Conservation (phyloP, 2,113 vertebrate genomes). For the Pelusios castaneus region DNA sequence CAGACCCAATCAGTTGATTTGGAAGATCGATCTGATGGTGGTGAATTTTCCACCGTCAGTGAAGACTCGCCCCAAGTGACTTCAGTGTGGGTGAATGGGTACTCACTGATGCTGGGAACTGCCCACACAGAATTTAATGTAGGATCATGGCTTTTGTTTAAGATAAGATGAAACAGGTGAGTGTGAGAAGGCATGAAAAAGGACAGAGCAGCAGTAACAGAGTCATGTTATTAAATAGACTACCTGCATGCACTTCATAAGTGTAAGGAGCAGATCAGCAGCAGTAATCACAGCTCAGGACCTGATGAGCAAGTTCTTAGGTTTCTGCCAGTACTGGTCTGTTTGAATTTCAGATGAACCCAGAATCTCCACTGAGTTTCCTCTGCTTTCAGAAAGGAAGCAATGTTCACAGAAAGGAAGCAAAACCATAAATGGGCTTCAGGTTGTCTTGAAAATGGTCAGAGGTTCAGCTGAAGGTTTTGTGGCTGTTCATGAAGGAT, state of each 20-base stretch:
- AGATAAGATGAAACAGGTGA: background rate
- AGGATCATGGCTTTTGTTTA: background rate
- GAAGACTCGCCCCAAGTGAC: no score
- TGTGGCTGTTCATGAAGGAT: background rate
- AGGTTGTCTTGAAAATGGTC: background rate
- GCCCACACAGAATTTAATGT: background rate
- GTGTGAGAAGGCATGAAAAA: background rate
- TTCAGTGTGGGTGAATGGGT: no score
- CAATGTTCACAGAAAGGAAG: background rate
- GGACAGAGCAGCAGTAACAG: background rate
- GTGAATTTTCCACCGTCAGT: no score
- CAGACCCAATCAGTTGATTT: no score
- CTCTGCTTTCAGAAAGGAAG: background rate
- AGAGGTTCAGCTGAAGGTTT: background rate
- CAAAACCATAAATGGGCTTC: background rate
- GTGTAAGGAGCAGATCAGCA: background rate
- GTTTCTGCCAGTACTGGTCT: background rate
- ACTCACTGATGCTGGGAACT: background rate
- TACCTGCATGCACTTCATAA: background rate
- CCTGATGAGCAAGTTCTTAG: background rate
- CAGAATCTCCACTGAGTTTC: background rate
- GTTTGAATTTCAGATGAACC: background rate
- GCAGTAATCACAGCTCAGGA: background rate
- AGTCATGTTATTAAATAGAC: accelerated
- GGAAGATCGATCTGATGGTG: no score